Evolutionary conservation across 2,797 vertebrate genomes (phyloP).

Genomic region (Micromesistius poutassou): DNA sequence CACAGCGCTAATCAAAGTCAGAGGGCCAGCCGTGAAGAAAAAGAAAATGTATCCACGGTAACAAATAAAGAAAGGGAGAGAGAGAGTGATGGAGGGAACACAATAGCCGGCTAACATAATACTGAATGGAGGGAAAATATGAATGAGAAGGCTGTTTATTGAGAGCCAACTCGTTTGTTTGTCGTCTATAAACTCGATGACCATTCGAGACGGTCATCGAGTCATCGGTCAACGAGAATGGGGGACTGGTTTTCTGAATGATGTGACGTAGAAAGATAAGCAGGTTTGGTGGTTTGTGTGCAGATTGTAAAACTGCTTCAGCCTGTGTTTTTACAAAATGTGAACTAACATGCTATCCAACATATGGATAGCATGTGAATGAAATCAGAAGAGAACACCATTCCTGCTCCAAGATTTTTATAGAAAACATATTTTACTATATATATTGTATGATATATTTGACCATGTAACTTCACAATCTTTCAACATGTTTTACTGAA

Average conservation of each 20-base stretch:
- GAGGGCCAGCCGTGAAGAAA: slow-evolving; percentile 13
- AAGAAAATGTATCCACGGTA: neutral
- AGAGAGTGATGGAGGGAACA: slow-evolving; percentile 7
- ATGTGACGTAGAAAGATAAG: neutral
- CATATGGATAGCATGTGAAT: slow-evolving; percentile 45
- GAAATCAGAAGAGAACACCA: slow-evolving; percentile 8
- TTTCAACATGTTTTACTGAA: neutral
- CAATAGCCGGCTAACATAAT: neutral
- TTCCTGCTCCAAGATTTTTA: neutral
- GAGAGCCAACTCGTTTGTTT: slow-evolving; percentile 11
- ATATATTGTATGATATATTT: neutral
- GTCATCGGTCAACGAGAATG: neutral
- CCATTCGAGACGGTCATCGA: too few relatives aligned
- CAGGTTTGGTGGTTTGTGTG: neutral
- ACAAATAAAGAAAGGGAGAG: neutral
- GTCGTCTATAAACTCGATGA: neutral
- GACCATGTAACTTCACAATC: neutral
- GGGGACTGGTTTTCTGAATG: neutral
- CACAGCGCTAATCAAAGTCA: slow-evolving; percentile 32
- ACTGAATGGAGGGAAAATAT: neutral
- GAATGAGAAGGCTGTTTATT: neutral
- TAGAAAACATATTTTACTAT: neutral
- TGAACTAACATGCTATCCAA: slow-evolving; percentile 34
- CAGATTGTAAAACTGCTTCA: neutral
- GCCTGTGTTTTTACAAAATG: neutral